A percentile compares a stretch with the other conserved stretches of the same genome.
These are phyloP conservation scores for Synergus itoensis DNA, from an alignment of 2,888 invertebrate genomes.

Conservation along the genomic window DNA sequence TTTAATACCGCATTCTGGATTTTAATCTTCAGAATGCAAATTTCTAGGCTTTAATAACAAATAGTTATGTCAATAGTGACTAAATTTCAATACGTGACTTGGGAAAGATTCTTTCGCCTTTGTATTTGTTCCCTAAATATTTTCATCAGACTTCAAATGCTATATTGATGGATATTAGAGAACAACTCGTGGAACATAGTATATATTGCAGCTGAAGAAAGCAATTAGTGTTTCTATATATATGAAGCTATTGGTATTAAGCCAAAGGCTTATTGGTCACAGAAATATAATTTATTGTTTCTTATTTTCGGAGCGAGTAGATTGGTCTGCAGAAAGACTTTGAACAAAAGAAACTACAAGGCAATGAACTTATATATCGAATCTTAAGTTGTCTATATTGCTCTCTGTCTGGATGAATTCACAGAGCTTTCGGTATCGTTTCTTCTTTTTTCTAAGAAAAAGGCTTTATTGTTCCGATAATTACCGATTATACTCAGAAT, in stretches of 20 bases:
- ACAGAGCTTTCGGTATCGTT: too few species aligned
- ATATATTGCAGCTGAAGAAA: conserved; percentile 7
- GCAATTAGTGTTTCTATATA: neutral
- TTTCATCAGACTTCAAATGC: neutral
- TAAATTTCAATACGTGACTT: neutral
- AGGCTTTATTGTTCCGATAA: too few species aligned
- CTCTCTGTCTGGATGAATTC: too few species aligned
- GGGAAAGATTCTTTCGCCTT: too few species aligned
- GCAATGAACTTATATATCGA: too few species aligned
- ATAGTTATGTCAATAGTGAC: conserved; percentile 16
- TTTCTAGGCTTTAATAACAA: neutral
- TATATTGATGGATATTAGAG: neutral
- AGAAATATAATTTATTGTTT: neutral
- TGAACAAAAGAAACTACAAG: conserved; percentile 3
- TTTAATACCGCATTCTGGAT: neutral
- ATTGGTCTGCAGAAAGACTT: neutral
- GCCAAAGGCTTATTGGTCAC: conserved; percentile 25
- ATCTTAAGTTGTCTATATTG: too few species aligned
- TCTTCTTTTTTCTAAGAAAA: too few species aligned
- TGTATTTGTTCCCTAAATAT: neutral
- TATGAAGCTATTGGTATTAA: conserved; percentile 31
- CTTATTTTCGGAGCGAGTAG: neutral
- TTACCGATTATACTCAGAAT: neutral
- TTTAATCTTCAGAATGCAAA: conserved; percentile 17
- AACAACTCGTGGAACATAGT: conserved; percentile 4